Percentiles rank a stretch among this genome's conserved stretches.
These are phyloP conservation scores for Metaphire vulgaris DNA, from an alignment of 1,140 invertebrate genomes.

Conservation along the genomic window DNA sequence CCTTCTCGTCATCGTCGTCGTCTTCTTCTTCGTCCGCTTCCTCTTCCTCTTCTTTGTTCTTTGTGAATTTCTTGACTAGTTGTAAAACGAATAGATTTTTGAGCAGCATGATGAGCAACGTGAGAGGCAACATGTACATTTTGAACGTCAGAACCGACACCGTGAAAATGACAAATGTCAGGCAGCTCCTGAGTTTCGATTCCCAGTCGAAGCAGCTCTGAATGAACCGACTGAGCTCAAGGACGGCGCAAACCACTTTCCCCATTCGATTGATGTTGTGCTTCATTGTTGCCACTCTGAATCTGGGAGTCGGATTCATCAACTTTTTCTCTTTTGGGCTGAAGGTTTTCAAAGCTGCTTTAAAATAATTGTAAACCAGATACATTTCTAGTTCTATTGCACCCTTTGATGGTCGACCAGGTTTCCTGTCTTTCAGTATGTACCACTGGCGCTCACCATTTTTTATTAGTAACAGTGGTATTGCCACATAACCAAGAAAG, in stretches of 20 bases:
- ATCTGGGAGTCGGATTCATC: slow-evolving; percentile 86
- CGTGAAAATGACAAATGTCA: slow-evolving; percentile 66
- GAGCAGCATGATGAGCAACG: slow-evolving; percentile 26
- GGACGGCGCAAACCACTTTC: slow-evolving; percentile 76
- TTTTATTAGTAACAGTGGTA: slow-evolving; percentile 74
- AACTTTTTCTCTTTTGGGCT: slow-evolving; percentile 94
- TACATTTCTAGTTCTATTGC: slow-evolving; percentile 88
- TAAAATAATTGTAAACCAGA: slow-evolving; percentile 83
- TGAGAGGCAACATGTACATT: slow-evolving; percentile 29
- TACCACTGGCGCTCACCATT: slow-evolving; percentile 94
- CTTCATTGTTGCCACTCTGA: slow-evolving; percentile 88
- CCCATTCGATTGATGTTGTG: slow-evolving; percentile 88
- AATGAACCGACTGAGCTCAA: slow-evolving; percentile 82
- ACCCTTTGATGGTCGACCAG: slow-evolving; percentile 79
- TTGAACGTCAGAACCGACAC: slow-evolving; percentile 9
- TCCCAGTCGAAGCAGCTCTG: slow-evolving; percentile 98
- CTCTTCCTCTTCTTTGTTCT: background rate
- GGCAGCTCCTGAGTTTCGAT: slow-evolving; percentile 74
- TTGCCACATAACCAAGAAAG: slow-evolving; percentile 86
- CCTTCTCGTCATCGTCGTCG: background rate
- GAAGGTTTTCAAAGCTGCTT: slow-evolving; percentile 80
- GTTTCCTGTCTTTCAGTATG: slow-evolving; percentile 90
- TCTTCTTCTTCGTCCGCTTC: background rate
- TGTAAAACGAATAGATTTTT: slow-evolving; percentile 24
- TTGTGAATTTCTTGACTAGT: background rate